Evolutionary conservation across 2,113 vertebrate species (phyloP), one percentile per base, ranked within the genome.

Genomic region (Coptodon rendalli): DNA sequence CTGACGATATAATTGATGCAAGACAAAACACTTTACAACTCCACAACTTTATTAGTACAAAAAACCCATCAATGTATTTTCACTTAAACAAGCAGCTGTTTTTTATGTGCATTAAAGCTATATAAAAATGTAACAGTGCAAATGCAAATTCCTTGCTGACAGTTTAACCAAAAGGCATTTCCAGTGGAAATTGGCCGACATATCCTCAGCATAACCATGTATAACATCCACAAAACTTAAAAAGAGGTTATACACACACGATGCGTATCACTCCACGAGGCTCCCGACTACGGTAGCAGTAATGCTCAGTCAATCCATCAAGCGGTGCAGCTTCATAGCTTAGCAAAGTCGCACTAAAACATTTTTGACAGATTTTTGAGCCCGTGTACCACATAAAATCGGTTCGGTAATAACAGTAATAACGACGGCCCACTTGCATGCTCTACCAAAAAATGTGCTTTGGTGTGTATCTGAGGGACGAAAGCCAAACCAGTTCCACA

Each of bases 381-480:
- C 1, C 3, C 1, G 3, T 31, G 14, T 17, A 2, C 3, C 14
- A 59, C 27, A 31, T 59, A 31, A 59, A 59, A 31, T 17, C 2
- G 1, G 57, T 59, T 59, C 0, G 1, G 56, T 59, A 59, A 36
- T 14, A 7, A 27, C 0, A 1, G 56, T 59, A 59, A 36, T 14
- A 7, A 27, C 45, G 7, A 29, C 6, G 3, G 7, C 27, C 27
- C 1, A 3, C 5, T 31, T 2, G 57, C 57, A 31, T 59, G 0
- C 27, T 29, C 6, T 31, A 59, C 57, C 57, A 59, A 6, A 59
- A 17, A 31, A 9, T 17, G 27, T 61, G 8, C 57, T 61, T 31
- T 31, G 27, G 0, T 59, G 27, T 59, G 57, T 61, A 61, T 61
- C 57, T 61, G 57, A 61, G 1, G 0, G 27, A 59, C 3, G 5